phyloP scores from a whole-genome alignment of 2,113 vertebrate species.

The Ammodytes dubius region DNA sequence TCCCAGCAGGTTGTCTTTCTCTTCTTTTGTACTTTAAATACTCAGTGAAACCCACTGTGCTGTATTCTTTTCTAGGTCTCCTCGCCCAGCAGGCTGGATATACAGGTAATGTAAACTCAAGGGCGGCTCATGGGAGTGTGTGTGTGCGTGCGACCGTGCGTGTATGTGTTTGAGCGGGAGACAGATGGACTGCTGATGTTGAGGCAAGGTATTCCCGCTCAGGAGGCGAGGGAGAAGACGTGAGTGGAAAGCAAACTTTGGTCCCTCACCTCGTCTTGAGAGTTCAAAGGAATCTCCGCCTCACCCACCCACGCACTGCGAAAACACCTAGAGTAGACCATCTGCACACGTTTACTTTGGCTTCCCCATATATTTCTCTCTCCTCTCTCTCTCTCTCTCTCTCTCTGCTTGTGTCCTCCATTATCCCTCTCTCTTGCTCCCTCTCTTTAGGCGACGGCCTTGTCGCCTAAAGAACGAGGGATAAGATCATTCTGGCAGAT shows the following conservation, averaged over 20 bases:
- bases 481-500: slow-evolving; percentile 38
- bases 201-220: slow-evolving; percentile 20
- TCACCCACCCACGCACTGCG: background rate
- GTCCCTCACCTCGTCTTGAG: background rate
- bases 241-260: background rate
- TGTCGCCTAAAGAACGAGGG: slow-evolving; percentile 37
- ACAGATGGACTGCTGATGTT: slow-evolving; percentile 60
- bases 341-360: slow-evolving; percentile 49
- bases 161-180: background rate
- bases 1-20: slow-evolving; percentile 20
- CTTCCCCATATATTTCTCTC: background rate
- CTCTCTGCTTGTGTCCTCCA: background rate
- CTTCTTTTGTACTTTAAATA: slow-evolving; percentile 53
- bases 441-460: slow-evolving; percentile 23
- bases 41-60: slow-evolving; percentile 29
- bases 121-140: slow-evolving; percentile 1
- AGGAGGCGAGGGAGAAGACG: slow-evolving; percentile 12
- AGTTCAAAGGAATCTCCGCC: slow-evolving; percentile 8
- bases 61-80: slow-evolving; percentile 20
- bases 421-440: background rate
- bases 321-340: slow-evolving; percentile 12
- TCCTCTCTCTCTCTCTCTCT: background rate
- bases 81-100: slow-evolving; percentile 33
- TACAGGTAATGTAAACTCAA: slow-evolving; percentile 38
- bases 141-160: background rate